Evolutionary conservation across 2,888 invertebrate species (phyloP), one percentile per base, ranked within the genome.

Genomic region (Nowickia ferox): DNA sequence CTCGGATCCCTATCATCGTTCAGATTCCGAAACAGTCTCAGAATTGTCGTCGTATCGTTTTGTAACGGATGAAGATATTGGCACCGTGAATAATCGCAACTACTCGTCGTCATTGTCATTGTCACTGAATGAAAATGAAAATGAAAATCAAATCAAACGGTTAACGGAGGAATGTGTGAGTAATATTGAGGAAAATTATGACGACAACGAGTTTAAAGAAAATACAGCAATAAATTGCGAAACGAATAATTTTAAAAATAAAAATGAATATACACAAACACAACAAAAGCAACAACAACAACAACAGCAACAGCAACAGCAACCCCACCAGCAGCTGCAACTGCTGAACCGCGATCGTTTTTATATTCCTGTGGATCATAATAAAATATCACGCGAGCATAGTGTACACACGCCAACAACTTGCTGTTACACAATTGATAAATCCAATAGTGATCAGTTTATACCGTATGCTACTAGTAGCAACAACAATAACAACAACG

Each of bases 11-110:
- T 89, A 88, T 88, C 89, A 89, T 88, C 86, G 90, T 74, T 88
- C 88, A 87, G 87, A 88, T 77, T 87, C 87, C 86, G 89, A 91
- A 90, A 91, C 91, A 91, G 91, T 91, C 89, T 91, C 91, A 87
- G 91, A 91, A 88, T 89, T 91, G 89, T 91, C 91, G 90, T 91
- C 91, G 90, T 90, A 90, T 89, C 90, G 91, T 88, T 91, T 91
- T 90, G 91, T 91, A 88, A 91, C 91, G 89, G 89, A 90, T 88
- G 91, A 91, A 88, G 90, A 91, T 88, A 74, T 86, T 76, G 90
- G 90, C 86, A 65, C 77, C 38, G 74, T 72, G 65, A 88, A 88
- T 72, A 79, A 86, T 66, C 82, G 87, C 88, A 88, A 81, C 1
- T 30, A 38, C 17, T 65, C 80, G 87, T 85, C 87, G 86, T 85